These are phyloP conservation scores for Drosophila peninsularis DNA, from an alignment of 2,888 invertebrate species.

Conservation along the genomic window DNA sequence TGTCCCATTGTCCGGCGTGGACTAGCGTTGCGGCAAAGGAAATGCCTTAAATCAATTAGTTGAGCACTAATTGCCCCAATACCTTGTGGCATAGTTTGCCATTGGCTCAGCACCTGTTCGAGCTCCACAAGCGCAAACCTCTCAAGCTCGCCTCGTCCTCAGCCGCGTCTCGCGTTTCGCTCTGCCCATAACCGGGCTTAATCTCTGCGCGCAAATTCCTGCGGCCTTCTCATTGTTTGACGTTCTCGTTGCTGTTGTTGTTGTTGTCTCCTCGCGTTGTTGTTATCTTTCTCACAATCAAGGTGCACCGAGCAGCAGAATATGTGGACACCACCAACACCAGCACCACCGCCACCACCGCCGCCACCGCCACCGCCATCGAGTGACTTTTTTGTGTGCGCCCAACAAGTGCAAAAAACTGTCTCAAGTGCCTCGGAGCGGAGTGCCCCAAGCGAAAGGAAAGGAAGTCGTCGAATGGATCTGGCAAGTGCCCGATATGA, in stretches of 20 bases:
- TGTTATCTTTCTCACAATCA: slow-evolving; percentile 80
- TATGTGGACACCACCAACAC: slow-evolving; percentile 45
- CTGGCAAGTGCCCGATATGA: slow-evolving; percentile 59
- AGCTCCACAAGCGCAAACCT: slow-evolving; percentile 17
- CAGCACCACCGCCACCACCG: slow-evolving; percentile 17
- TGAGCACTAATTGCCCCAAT: slow-evolving; percentile 85
- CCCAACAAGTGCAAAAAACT: slow-evolving; percentile 73
- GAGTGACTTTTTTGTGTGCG: slow-evolving; percentile 31
- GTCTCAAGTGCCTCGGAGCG: slow-evolving; percentile 68
- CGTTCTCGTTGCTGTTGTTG: slow-evolving; percentile 24
- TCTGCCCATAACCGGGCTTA: slow-evolving; percentile 57
- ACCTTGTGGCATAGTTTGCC: slow-evolving; percentile 84
- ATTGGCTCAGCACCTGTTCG: slow-evolving; percentile 77
- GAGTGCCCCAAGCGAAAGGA: slow-evolving; percentile 51
- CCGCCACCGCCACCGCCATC: slow-evolving; percentile 37
- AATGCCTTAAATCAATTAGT: slow-evolving; percentile 85
- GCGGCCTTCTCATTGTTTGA: slow-evolving; percentile 77
- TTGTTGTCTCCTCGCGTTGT: slow-evolving; percentile 63
- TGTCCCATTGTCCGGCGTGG: slow-evolving; percentile 43
- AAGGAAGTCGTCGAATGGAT: slow-evolving; percentile 70
- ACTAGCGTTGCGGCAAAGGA: slow-evolving; percentile 78
- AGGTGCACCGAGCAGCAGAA: slow-evolving; percentile 64
- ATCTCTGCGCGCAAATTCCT: slow-evolving; percentile 76
- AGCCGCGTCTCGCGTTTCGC: slow-evolving; percentile 1
- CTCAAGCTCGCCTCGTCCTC: slow-evolving; percentile 9